Percentiles rank a stretch among this genome's conserved stretches.
Conservation (phyloP, 2,113 vertebrate genomes). For the Tamias sibiricus region DNA sequence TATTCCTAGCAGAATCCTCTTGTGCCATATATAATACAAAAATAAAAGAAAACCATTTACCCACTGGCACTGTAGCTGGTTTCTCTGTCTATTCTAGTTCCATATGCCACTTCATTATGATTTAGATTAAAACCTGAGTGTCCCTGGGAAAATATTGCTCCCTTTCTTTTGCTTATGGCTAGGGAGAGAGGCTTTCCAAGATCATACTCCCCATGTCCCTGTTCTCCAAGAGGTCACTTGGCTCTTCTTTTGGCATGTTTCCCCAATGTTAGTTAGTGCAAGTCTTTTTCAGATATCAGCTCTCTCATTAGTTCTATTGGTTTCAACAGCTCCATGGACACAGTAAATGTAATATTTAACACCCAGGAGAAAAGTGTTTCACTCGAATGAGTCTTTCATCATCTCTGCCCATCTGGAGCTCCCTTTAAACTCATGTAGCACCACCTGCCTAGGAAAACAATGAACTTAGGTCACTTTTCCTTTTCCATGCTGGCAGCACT, state of each 20-base stretch:
- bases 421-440: slow-evolving; percentile 78
- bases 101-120: background rate
- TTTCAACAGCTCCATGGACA: slow-evolving; percentile 78
- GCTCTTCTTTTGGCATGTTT: slow-evolving; percentile 60
- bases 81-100: background rate
- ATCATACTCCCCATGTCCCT: rapidly evolving
- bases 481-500: background rate
- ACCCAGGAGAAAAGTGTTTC: slow-evolving; percentile 82
- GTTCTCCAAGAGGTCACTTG: slow-evolving; percentile 16
- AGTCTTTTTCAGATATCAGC: slow-evolving; percentile 59
- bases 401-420: slow-evolving; percentile 85
- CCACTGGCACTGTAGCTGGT: background rate
- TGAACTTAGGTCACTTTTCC: slow-evolving; percentile 44
- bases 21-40: background rate
- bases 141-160: background rate
- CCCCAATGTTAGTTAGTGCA: slow-evolving; percentile 54
- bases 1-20: background rate
- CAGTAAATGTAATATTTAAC: slow-evolving; percentile 84
- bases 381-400: slow-evolving; percentile 84
- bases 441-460: slow-evolving; percentile 82
- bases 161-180: background rate
- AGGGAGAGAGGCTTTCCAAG: rapidly evolving
- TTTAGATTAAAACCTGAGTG: background rate
- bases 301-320: slow-evolving; percentile 83
- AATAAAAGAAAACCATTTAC: background rate